These are phyloP conservation scores for Empidonax traillii DNA, from an alignment of 2,113 vertebrate species.

Conservation along the genomic window DNA sequence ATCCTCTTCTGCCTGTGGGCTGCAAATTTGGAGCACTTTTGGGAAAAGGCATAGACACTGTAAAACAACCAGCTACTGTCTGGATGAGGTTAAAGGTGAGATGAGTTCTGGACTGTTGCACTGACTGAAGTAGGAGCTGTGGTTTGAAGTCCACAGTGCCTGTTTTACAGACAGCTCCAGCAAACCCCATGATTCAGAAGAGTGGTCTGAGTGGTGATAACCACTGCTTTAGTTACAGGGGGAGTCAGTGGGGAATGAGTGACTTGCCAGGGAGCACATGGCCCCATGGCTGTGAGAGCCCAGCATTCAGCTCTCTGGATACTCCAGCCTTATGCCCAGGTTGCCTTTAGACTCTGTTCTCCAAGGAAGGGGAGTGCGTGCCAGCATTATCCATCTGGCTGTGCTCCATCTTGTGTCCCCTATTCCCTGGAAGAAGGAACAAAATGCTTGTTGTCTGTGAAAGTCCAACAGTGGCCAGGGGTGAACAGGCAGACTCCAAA, in stretches of 20 bases:
- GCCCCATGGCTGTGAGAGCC: neutral
- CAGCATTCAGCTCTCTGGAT: neutral
- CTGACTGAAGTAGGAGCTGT: neutral
- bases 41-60: neutral
- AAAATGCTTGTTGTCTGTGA: neutral
- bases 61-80: neutral
- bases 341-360: neutral
- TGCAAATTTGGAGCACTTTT: neutral
- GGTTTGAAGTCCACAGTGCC: neutral
- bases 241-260: neutral
- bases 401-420: neutral
- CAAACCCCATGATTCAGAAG: neutral
- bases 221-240: neutral
- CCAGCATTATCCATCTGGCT: neutral
- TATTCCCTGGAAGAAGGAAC: neutral
- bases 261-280: neutral
- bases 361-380: neutral
- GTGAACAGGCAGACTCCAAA: neutral
- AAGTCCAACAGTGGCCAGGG: neutral
- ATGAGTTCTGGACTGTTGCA: neutral
- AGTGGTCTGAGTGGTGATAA: neutral
- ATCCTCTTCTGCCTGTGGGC: neutral
- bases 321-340: neutral
- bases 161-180: neutral
- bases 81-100: neutral